Conservation (phyloP, 2,797 vertebrate genomes). For the Kryptolebias ocellatus region DNA sequence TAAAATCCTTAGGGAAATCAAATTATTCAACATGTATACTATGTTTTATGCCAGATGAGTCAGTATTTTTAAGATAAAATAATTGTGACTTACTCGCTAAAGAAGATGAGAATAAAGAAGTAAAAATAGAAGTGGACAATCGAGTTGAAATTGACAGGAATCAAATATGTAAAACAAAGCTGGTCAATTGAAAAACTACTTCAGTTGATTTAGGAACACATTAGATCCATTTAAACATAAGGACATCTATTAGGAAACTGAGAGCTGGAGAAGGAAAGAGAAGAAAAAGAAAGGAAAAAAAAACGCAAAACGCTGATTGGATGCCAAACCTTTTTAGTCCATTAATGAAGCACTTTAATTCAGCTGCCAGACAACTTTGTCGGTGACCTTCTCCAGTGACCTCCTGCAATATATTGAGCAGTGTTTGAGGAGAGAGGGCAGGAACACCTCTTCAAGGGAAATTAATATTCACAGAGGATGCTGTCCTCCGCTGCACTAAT, state of each 20-base stretch:
- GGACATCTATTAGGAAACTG: slow-evolving; percentile 55
- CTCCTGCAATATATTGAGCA: slow-evolving; percentile 66
- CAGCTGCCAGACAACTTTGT: slow-evolving; percentile 73
- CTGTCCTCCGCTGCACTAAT: slow-evolving; percentile 73
- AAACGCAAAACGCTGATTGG: slow-evolving; percentile 64
- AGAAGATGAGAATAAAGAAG: not conserved
- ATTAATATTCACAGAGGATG: slow-evolving; percentile 79
- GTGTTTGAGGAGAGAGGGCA: slow-evolving; percentile 59
- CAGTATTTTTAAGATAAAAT: slow-evolving; percentile 9
- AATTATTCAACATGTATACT: not conserved
- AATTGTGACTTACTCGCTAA: not conserved
- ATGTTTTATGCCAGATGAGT: not conserved
- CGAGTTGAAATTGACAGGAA: not conserved
- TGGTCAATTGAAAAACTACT: slow-evolving; percentile 34
- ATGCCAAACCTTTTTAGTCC: slow-evolving; percentile 66
- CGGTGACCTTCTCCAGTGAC: slow-evolving; percentile 69
- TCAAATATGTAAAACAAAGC: slow-evolving; percentile 1
- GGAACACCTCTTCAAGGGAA: slow-evolving; percentile 71
- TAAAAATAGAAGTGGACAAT: too few species aligned
- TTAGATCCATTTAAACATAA: slow-evolving; percentile 41
- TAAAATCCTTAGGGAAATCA: not conserved
- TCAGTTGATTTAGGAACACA: slow-evolving; percentile 41
- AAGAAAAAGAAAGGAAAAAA: slow-evolving; percentile 34
- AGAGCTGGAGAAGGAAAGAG: slow-evolving; percentile 24
- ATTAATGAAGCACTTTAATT: slow-evolving; percentile 76